A percentile compares a stretch with the other conserved stretches of the same genome.
Conservation (phyloP, 2,888 invertebrate genomes). For the Xestobium rufovillosum region DNA sequence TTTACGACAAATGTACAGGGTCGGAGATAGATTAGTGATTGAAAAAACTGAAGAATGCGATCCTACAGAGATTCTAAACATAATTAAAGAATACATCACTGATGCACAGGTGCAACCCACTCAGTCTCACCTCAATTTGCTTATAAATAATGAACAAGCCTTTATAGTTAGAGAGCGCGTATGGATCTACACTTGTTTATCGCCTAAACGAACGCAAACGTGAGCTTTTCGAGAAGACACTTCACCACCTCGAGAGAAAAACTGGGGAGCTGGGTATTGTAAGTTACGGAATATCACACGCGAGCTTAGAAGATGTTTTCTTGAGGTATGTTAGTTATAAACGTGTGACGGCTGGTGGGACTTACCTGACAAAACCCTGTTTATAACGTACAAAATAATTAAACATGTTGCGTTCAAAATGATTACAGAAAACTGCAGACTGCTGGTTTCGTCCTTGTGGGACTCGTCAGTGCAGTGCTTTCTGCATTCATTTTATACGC, state of each 20-base stretch:
- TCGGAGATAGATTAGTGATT: constrained; percentile 72
- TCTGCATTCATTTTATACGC: no score
- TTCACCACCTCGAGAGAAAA: constrained; percentile 58
- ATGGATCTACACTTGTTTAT: constrained; percentile 70
- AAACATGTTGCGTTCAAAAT: constrained; percentile 10
- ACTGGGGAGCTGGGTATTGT: constrained; percentile 54
- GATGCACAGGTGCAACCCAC: constrained; percentile 50
- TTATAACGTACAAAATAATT: no score
- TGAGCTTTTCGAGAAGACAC: constrained; percentile 57
- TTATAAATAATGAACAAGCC: no score
- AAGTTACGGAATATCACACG: constrained; percentile 77
- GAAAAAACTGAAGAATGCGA: constrained; percentile 52
- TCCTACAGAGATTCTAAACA: constrained; percentile 46
- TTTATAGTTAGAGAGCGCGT: constrained; percentile 54
- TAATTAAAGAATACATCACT: constrained; percentile 59
- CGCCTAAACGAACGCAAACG: constrained; percentile 57
- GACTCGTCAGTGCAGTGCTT: no score
- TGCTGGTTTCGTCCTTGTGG: no score
- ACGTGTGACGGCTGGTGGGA: no score
- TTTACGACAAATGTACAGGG: constrained; percentile 76
- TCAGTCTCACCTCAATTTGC: no score
- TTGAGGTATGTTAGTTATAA: constrained; percentile 53
- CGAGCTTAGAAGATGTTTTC: constrained; percentile 86
- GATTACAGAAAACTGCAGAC: no score
- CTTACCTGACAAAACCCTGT: no score